A percentile compares a stretch with the other conserved stretches of the same genome.
phyloP scores from a whole-genome alignment of 2,797 vertebrate genomes.

The Falco naumanni region DNA sequence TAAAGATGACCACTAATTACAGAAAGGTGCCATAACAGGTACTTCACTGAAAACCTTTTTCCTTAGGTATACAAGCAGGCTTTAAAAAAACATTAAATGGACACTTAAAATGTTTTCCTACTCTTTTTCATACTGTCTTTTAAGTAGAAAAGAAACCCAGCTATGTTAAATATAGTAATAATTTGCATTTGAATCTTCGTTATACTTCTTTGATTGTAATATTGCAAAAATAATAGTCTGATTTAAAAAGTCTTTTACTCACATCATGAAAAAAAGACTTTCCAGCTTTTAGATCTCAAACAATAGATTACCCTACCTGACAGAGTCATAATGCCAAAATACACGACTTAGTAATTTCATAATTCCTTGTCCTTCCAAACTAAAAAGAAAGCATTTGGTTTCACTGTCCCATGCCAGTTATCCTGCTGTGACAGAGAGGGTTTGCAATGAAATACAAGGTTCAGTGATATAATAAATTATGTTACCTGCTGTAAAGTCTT shows the following conservation, averaged over 20 bases:
- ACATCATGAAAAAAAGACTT: not conserved
- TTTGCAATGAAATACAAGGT: not conserved
- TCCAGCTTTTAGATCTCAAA: not conserved
- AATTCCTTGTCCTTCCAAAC: not conserved
- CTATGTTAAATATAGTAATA: not conserved
- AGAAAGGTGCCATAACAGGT: not conserved
- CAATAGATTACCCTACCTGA: not conserved
- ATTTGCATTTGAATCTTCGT: not conserved
- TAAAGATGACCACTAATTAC: not conserved
- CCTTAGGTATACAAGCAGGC: not conserved
- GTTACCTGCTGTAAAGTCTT: not conserved
- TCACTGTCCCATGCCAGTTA: not conserved
- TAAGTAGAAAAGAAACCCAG: not conserved
- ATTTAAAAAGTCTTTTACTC: not conserved
- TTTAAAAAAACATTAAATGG: not conserved
- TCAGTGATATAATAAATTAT: not conserved
- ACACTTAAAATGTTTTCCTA: not conserved
- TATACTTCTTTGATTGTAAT: not conserved
- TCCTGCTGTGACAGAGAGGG: not conserved
- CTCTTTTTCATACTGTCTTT: not conserved
- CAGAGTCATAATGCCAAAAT: not conserved
- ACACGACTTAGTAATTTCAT: not conserved
- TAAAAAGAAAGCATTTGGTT: not conserved
- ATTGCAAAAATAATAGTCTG: not conserved
- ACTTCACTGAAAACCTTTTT: not conserved